Evolutionary conservation across 2,888 invertebrate species (phyloP), one percentile per base, ranked within the genome.

Genomic region (Blastobasis adustella): DNA sequence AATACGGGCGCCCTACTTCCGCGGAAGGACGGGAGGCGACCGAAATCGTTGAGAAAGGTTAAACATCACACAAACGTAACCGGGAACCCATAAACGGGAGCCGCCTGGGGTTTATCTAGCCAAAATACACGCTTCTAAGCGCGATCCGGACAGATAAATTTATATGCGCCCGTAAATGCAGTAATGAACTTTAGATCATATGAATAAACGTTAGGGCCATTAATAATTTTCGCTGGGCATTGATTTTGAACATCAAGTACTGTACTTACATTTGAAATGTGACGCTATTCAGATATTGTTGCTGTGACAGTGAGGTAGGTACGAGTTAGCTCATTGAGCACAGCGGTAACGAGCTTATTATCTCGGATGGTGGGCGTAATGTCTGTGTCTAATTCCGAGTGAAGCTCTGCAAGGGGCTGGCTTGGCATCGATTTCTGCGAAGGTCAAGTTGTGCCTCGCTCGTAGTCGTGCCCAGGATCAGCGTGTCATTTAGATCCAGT

Each of bases 1-100:
- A 73, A 78, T 72, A 70, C 69, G 65, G 63, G 65, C 72, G 73
- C 73, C 73, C 76, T 68, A 76, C 69, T 75, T 72, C 58, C 43
- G 49, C 46, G 54, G 53, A 58, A 63, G 59, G 63, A 58, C 59
- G 62, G 58, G 60, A 46, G 58, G 56, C 56, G 55, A 61, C 62
- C 66, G 60, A 59, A 66, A 67, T 68, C 62, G 58, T 51, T 63
- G 53, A 62, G 69, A 67, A 76, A 77, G 79, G 76, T 77, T 73
- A 73, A 76, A 70, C 71, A 71, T 66, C 68, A 67, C 71, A 59
- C 65, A 70, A 71, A 66, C 63, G 65, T 65, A 62, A 59, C 57
- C 66, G 59, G 59, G 60, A 63, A 55, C 57, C 49, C 10, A 53
- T 51, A 44, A 50, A 54, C 49, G 45, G 10, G 42, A 55, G 46